Base-by-base conservation (phyloP, 1,140 invertebrate species). In the Kradibia gibbosae region DNA sequence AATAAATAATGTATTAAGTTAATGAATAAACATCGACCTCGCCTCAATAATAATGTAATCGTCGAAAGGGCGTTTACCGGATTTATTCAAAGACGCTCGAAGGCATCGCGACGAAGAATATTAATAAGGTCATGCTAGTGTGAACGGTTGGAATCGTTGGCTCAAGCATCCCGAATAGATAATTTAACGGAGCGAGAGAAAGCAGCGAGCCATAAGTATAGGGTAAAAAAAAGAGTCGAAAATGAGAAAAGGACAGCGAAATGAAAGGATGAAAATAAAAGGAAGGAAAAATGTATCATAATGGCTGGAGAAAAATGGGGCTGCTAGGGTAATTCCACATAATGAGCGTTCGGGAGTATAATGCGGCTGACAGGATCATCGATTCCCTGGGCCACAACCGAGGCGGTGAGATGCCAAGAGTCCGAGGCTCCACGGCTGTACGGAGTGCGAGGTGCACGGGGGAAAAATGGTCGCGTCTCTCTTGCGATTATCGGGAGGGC, bases 311-410 rank as follows among this genome's bases (percentile, higher is more conserved):
- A 77, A 65, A 78, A 67, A 45, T n/a, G 39, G n/a, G 53, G 8
- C n/a, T 73, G n/a, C 25, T 50, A 25, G 36, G 62, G 67, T 72
- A 79, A 79, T 79, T 79, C n/a, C 67, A 72, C 72, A 79, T 79
- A 79, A 79, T 79, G 78, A 72, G 48, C 67, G 67, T 71, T 70
- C 53, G 20, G 78, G n/a, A 42, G 72, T 79, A 79, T 79, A 79
- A 79, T 67, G 53, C 78, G 67, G n/a, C 50, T 72, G 50, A 57
- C 67, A 75, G 78, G 78, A 79, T 79, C 78, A 79, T 79, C 78
- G 78, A 79, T 79, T 79, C 77, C 31, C 36, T 25, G 39, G 17
- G 7, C 31, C 25, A 22, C 34, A 70, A 13, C 36, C n/a, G 70
- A 48, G 31, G 28, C 48, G 25, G 42, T 28, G 45, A 65, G 60